Conservation (phyloP, 2,888 invertebrate species). For the Lasioglossum marginatum region DNA sequence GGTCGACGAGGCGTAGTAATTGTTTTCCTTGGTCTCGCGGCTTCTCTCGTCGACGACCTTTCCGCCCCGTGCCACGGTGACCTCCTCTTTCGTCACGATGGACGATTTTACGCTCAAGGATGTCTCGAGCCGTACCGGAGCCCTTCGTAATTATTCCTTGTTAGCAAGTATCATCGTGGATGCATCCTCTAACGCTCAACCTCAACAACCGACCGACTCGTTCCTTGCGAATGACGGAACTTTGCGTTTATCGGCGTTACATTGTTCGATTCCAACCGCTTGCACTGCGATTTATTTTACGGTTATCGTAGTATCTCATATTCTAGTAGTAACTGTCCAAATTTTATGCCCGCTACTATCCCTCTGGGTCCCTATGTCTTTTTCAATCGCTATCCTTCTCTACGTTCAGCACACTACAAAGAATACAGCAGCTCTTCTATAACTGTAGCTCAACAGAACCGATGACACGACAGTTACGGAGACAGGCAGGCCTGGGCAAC, state of each 20-base stretch:
- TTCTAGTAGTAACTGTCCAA: too few species aligned
- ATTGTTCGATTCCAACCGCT: neutral
- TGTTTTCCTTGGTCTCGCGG: constrained; percentile 90
- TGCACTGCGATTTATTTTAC: neutral
- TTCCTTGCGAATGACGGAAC: neutral
- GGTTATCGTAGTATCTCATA: too few species aligned
- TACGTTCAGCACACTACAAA: too few species aligned
- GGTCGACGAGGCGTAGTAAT: constrained; percentile 88
- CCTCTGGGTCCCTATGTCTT: too few species aligned
- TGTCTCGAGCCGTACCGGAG: constrained; percentile 90
- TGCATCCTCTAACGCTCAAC: constrained; percentile 8
- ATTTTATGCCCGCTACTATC: too few species aligned
- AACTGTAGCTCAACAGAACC: too few species aligned
- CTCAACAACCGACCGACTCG: neutral
- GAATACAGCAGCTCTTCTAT: too few species aligned
- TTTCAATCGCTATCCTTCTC: too few species aligned
- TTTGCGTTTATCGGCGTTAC: neutral
- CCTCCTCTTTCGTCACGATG: constrained; percentile 89
- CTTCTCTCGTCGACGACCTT: constrained; percentile 89
- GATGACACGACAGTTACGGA: too few species aligned
- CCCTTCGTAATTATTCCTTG: constrained; percentile 80
- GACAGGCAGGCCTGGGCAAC: too few species aligned
- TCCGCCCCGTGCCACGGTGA: constrained; percentile 89
- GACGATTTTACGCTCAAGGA: constrained; percentile 90
- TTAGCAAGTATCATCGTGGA: constrained; percentile 60